phyloP scores from a whole-genome alignment of 2,888 invertebrate species.

The Euzophera pinguis region DNA sequence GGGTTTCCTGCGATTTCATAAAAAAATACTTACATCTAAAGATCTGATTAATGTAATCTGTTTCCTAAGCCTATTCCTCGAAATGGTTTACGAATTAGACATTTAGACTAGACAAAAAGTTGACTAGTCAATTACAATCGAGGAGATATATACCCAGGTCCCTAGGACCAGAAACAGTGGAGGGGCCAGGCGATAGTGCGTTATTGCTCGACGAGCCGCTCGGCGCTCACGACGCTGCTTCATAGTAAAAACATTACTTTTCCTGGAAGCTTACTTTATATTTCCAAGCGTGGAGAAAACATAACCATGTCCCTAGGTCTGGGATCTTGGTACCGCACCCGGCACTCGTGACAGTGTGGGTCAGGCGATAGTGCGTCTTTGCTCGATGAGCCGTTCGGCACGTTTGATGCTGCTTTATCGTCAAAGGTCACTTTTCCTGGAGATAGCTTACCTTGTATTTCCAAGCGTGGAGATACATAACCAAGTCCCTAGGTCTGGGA shows the following conservation, averaged over 20 bases:
- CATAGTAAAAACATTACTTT: too few relatives aligned
- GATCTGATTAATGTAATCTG: too few relatives aligned
- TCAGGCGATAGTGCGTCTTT: constrained; percentile 84
- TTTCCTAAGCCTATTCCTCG: too few relatives aligned
- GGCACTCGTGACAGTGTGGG: constrained; percentile 95
- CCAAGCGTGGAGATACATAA: constrained; percentile 98
- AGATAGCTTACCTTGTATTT: constrained; percentile 85
- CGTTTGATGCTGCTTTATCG: constrained; percentile 45
- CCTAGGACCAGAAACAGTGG: constrained; percentile 95
- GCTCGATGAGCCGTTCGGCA: constrained; percentile 27
- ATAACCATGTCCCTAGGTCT: constrained; percentile 94
- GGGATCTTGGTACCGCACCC: constrained; percentile 94
- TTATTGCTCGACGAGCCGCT: constrained; percentile 31
- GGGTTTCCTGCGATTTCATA: too few relatives aligned
- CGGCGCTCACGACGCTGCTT: constrained; percentile 40
- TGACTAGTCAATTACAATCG: too few relatives aligned
- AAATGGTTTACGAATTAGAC: too few relatives aligned
- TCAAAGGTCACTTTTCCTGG: too few relatives aligned
- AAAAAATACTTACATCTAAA: too few relatives aligned
- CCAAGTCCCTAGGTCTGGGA: constrained; percentile 93
- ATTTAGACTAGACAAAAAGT: too few relatives aligned
- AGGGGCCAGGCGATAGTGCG: constrained; percentile 87
- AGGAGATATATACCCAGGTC: constrained; percentile 98
- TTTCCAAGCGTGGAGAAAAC: constrained; percentile 97
- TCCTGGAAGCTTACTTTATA: constrained; percentile 90